Base-by-base conservation (phyloP, 2,113 vertebrate species). In the Cryptotis parvus region DNA sequence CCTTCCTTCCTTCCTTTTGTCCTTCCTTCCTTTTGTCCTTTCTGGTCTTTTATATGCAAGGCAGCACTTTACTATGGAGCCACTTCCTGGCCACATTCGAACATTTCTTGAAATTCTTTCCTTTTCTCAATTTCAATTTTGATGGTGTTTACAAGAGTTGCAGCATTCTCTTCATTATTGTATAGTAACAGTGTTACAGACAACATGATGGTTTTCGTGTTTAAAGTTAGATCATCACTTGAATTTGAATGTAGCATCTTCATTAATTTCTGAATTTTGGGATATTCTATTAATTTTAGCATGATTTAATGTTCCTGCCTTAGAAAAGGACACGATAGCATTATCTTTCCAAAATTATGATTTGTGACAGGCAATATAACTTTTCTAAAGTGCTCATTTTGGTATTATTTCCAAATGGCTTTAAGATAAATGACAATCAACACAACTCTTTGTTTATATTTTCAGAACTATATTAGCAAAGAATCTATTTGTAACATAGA, bases 391-490 rank as follows among this genome's bases (percentile, higher is more conserved):
- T 61, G 27, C 4, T 18, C 41, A 63, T 15, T 11, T 93, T 41
- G 78, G 26, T 43, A 37, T 87, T 18, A 20, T 75, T 75, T 72
- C 52, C 29, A 89, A 91, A 91, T 29, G 49, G 31, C 35, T 85
- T 77, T 88, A 55, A 65, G 89, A n/a, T 52, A 66, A 39, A 20
- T 69, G 73, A 39, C 10, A 73, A 73, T 37, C 76, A 68, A 20
- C 39, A 89, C 82, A 55, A 76, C 14, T 45, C 37, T 82, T 70
- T 63, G 49, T 9, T 20, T 6, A 49, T 27, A 27, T 6, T 63
- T 89, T 86, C 27, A 65, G 55, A 81, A 41, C 41, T 14, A 55
- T 29, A 41, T 24, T 26, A 87, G 10, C 18, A 35, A 2, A 39
- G 27, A 79, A 11, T 41, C 26, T 31, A 66, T 63, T 91, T 35